Evolutionary conservation across 2,797 vertebrate genomes (phyloP).

Genomic region (Pseudochromis fuscus): DNA sequence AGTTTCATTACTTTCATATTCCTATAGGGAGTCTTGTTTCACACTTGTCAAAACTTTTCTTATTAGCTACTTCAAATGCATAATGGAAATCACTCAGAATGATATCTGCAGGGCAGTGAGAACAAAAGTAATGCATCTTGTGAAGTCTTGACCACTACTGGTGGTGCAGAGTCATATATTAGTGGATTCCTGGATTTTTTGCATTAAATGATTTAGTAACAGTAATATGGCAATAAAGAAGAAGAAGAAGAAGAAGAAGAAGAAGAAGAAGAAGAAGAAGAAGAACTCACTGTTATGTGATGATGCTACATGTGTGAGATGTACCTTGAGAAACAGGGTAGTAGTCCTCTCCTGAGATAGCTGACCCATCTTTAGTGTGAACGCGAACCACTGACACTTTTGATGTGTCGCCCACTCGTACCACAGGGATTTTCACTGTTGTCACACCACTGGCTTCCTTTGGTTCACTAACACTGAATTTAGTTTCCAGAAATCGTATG

Average conservation of each 20-base stretch:
- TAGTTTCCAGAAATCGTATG: conserved; percentile 92
- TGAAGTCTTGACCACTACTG: background rate
- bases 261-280: background rate
- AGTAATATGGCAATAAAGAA: background rate
- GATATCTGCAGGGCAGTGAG: conserved; percentile 8
- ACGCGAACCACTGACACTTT: conserved; percentile 93
- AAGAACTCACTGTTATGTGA: too few species aligned
- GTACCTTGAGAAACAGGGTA: conserved; percentile 93
- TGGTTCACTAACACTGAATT: conserved; percentile 92
- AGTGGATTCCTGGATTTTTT: conserved; percentile 5
- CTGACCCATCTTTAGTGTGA: conserved; percentile 96
- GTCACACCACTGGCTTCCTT: conserved; percentile 86
- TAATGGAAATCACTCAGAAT: conserved; percentile 17
- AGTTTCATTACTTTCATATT: conserved; percentile 48
- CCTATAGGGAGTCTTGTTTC: conserved; percentile 27
- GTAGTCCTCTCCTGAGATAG: conserved; percentile 94
- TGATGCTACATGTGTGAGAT: background rate
- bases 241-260: background rate
- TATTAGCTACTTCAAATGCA: conserved; percentile 10
- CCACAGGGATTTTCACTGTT: conserved; percentile 89
- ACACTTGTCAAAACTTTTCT: conserved; percentile 23
- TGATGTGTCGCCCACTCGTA: conserved; percentile 91
- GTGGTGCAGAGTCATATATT: background rate
- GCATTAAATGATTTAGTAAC: background rate
- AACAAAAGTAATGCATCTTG: conserved; percentile 13